Conservation (phyloP, 2,888 invertebrate genomes). For the Plutella xylostella region DNA sequence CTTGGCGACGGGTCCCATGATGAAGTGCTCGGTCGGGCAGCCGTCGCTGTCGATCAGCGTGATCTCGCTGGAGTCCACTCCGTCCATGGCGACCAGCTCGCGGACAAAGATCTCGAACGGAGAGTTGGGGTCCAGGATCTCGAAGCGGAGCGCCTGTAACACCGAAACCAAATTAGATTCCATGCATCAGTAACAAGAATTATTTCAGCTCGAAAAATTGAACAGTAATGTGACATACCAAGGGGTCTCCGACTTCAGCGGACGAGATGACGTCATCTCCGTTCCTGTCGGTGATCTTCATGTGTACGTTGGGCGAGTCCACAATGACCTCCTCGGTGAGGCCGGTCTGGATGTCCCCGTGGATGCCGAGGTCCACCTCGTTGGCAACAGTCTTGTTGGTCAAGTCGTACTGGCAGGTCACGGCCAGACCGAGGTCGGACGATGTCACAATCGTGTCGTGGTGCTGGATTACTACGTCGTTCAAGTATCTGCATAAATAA, state of each 20-base stretch:
- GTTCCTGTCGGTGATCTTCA: slow-evolving; percentile 90
- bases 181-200: not conserved
- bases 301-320: slow-evolving; percentile 94
- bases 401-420: slow-evolving; percentile 94
- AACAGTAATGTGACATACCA: slow-evolving; percentile 47
- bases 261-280: slow-evolving; percentile 87
- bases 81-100: slow-evolving; percentile 94
- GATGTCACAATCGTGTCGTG: slow-evolving; percentile 96
- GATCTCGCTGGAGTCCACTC: slow-evolving; percentile 92
- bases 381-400: slow-evolving; percentile 95
- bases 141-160: slow-evolving; percentile 82
- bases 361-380: slow-evolving; percentile 90
- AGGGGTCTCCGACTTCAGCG: slow-evolving; percentile 92
- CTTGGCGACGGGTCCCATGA: slow-evolving; percentile 93
- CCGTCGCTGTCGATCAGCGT: slow-evolving; percentile 91
- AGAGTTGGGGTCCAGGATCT: slow-evolving; percentile 91
- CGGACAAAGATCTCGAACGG: slow-evolving; percentile 96
- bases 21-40: slow-evolving; percentile 93
- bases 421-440: slow-evolving; percentile 91
- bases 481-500: slow-evolving; percentile 73
- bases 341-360: slow-evolving; percentile 88
- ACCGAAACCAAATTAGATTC: not conserved
- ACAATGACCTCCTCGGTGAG: slow-evolving; percentile 92
- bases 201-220: not conserved
- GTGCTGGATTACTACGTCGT: slow-evolving; percentile 95